Percentiles rank a stretch among this genome's conserved stretches.
phyloP scores from a whole-genome alignment of 2,888 invertebrate genomes.

The Leucophenga montana region DNA sequence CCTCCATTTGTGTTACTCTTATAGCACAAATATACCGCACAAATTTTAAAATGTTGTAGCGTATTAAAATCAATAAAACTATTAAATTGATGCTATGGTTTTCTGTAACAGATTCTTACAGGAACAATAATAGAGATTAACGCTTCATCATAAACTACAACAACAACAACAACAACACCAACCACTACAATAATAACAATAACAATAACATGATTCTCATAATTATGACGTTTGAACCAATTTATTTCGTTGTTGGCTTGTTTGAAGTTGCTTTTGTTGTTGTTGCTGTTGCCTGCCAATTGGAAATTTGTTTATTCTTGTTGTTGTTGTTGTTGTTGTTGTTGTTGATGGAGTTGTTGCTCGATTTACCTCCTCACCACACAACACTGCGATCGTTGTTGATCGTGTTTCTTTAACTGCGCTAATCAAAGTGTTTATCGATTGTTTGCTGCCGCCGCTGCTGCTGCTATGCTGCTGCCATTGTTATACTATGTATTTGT shows the following conservation, averaged over 20 bases:
- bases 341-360: background rate
- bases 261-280: slow-evolving; percentile 38
- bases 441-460: slow-evolving; percentile 49
- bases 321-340: background rate
- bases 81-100: slow-evolving; percentile 64
- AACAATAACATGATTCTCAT: slow-evolving; percentile 57
- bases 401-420: slow-evolving; percentile 30
- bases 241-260: slow-evolving; percentile 23
- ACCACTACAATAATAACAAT: slow-evolving; percentile 32
- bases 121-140: slow-evolving; percentile 65
- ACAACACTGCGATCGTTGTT: slow-evolving; percentile 22
- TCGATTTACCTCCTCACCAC: slow-evolving; percentile 36
- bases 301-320: slow-evolving; percentile 45
- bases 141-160: slow-evolving; percentile 58
- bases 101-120: slow-evolving; percentile 64
- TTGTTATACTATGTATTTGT: slow-evolving; percentile 38
- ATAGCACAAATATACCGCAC: background rate
- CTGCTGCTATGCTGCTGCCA: background rate
- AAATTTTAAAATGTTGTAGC: background rate
- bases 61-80: slow-evolving; percentile 64
- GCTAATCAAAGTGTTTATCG: slow-evolving; percentile 69
- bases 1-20: background rate
- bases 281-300: slow-evolving; percentile 43
- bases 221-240: slow-evolving; percentile 56
- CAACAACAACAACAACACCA: slow-evolving; percentile 38